These are phyloP conservation scores for Bicyclus anynana DNA, from an alignment of 1,140 invertebrate genomes.

Conservation along the genomic window DNA sequence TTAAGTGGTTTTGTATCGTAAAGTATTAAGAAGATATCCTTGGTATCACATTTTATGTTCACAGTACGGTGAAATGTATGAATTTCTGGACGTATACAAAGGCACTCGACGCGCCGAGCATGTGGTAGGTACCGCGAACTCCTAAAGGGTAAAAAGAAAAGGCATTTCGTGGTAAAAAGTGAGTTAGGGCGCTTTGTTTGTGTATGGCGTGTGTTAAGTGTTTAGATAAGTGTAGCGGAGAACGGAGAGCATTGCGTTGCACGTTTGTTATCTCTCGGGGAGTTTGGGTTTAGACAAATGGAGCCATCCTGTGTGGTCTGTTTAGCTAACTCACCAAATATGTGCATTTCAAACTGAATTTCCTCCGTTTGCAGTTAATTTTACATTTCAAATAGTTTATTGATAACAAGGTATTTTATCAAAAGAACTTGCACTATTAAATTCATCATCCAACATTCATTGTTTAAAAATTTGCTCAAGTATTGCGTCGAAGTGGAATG, in stretches of 20 bases:
- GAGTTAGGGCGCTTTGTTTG: slow-evolving; percentile 71
- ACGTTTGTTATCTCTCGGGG: slow-evolving; percentile 71
- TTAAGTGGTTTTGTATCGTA: slow-evolving; percentile 36
- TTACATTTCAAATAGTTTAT: slow-evolving; percentile 2
- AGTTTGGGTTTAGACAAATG: slow-evolving; percentile 60
- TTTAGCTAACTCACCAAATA: slow-evolving; percentile 58
- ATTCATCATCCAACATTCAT: too few species aligned
- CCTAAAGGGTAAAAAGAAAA: slow-evolving; percentile 69
- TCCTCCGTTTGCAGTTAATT: slow-evolving; percentile 11
- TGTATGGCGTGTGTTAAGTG: slow-evolving; percentile 68
- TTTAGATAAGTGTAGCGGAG: slow-evolving; percentile 74
- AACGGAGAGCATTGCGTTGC: slow-evolving; percentile 39
- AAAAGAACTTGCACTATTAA: not conserved
- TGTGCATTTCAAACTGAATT: slow-evolving; percentile 40
- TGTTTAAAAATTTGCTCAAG: too few species aligned
- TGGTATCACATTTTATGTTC: slow-evolving; percentile 59
- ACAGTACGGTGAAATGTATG: slow-evolving; percentile 61
- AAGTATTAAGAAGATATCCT: slow-evolving; percentile 55
- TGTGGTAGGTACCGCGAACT: slow-evolving; percentile 59
- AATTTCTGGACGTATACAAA: slow-evolving; percentile 66
- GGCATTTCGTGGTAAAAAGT: slow-evolving; percentile 71
- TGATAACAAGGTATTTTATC: not conserved
- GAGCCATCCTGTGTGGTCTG: slow-evolving; percentile 73
- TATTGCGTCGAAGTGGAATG: too few species aligned
- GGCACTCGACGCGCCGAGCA: slow-evolving; percentile 61